Base-by-base conservation (phyloP, 1,140 invertebrate genomes). In the Zaprionus camerounensis region DNA sequence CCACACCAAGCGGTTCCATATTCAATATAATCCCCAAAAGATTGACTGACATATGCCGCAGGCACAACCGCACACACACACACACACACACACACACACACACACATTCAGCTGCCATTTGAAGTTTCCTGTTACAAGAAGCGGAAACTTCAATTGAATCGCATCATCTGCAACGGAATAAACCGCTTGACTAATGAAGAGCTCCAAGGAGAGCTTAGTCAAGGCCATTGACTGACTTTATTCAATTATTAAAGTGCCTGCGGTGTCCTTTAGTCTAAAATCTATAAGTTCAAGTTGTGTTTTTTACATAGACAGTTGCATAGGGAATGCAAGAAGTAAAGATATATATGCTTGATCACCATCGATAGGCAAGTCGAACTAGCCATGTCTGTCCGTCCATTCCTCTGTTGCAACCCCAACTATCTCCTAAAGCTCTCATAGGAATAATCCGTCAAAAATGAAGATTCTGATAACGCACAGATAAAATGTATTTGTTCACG, bases 21-120 rank as follows among this genome's bases (percentile, higher is more conserved):
- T 84, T 84, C 67, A 74, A 76, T 62, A 86, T 79, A 76, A 76
- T 82, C 81, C 71, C 38, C 56, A 56, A 76, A 75, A 73, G 65
- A 71, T 86, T 76, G 82, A 82, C 71, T 73, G 71, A 51, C 79
- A 79, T 34, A 44, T 51, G 71, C 58, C 71, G 22, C 44, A 58
- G 67, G 58, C 56, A 56, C 36, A 71, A 24, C 13, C 49, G 56
- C 20, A 38, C 26, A 57, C 24, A 56, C 24, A 36, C 49, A 20
- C 15, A 64, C 6, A 44, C 28, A 46, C 0, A 11, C 6, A 12
- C n/a, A 20, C 28, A 11, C 51, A 26, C 13, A 17, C 17, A 17
- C 17, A 17, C 17, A 7, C 15, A 13, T 12, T 44, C 22, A 44
- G 24, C n/a, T 41, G 36, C 6, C 51, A 41, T 34, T 28, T 26